A percentile compares a stretch with the other conserved stretches of the same genome.
Conservation (phyloP, 2,797 vertebrate species). For the Poecilia gillii region DNA sequence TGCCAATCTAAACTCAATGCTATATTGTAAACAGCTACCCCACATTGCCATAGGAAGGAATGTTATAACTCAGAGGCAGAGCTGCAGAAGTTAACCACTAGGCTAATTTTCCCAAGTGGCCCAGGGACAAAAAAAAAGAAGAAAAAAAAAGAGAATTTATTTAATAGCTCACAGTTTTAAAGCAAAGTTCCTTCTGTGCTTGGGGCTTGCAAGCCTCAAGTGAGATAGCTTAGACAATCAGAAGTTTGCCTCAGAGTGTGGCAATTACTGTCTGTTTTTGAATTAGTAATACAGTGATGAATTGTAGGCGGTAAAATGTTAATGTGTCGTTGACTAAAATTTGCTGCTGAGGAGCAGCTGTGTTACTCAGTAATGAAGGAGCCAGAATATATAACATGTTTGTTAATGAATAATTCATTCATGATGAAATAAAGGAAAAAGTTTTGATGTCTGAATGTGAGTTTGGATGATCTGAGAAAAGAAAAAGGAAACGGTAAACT, state of each 20-base stretch:
- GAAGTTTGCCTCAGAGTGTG: constrained; percentile 24
- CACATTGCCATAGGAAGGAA: background rate
- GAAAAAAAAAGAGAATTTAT: constrained; percentile 45
- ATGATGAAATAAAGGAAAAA: constrained; percentile 4
- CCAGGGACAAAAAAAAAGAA: constrained; percentile 38
- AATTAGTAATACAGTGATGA: constrained; percentile 24
- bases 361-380: constrained; percentile 24
- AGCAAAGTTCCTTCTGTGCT: constrained; percentile 25
- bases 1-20: constrained; percentile 47
- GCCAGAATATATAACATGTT: constrained; percentile 21
- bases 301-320: constrained; percentile 38
- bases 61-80: constrained; percentile 15
- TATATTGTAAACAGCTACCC: constrained; percentile 44
- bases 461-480: constrained; percentile 13
- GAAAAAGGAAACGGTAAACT: background rate
- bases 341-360: constrained; percentile 26
- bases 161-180: constrained; percentile 41
- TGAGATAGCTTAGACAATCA: constrained; percentile 35
- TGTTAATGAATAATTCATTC: constrained; percentile 30
- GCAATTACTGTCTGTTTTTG: constrained; percentile 44
- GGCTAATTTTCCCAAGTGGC: constrained; percentile 18
- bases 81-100: constrained; percentile 22
- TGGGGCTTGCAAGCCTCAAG: constrained; percentile 18
- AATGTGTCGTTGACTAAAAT: constrained; percentile 29
- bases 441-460: constrained; percentile 5